phyloP scores from a whole-genome alignment of 2,113 vertebrate species.

The Xiphophorus maculatus region DNA sequence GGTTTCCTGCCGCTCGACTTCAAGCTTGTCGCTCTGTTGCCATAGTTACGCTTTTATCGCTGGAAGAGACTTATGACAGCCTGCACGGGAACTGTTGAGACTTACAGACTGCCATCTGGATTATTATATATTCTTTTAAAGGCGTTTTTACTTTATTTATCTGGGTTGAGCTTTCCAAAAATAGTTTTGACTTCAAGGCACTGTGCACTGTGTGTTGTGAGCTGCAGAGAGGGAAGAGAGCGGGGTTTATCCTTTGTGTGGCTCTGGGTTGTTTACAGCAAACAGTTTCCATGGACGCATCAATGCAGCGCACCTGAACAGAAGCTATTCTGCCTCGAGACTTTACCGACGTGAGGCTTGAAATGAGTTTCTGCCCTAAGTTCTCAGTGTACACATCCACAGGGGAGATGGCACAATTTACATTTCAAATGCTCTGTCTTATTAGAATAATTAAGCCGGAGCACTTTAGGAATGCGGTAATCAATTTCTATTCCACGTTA shows the following conservation, averaged over 20 bases:
- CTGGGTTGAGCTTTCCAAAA: conserved; percentile 32
- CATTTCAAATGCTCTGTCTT: not conserved
- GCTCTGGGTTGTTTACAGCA: conserved; percentile 43
- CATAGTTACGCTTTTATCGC: conserved; percentile 62
- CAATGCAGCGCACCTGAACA: conserved; percentile 21
- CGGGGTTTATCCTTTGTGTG: not conserved
- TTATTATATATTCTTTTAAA: conserved; percentile 26
- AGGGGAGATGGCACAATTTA: not conserved
- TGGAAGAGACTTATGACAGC: conserved; percentile 35
- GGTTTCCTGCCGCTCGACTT: conserved; percentile 54
- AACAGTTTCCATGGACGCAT: conserved; percentile 29
- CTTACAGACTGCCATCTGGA: conserved; percentile 52
- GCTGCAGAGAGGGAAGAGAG: not conserved
- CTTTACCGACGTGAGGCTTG: conserved; percentile 13
- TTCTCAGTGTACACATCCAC: not conserved
- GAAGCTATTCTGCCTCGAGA: conserved; percentile 10
- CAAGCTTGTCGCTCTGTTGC: conserved; percentile 61
- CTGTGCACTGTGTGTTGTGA: conserved; percentile 9
- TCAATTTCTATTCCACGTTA: not conserved
- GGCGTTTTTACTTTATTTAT: conserved; percentile 40
- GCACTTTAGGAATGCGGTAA: not conserved
- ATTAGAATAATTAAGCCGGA: not conserved
- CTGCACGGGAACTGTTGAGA: conserved; percentile 46
- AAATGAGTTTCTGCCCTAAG: not conserved
- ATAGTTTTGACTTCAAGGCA: not conserved